Evolutionary conservation across 2,797 vertebrate species (phyloP), one percentile per base, ranked within the genome.

Genomic region (Gallirallus australis): DNA sequence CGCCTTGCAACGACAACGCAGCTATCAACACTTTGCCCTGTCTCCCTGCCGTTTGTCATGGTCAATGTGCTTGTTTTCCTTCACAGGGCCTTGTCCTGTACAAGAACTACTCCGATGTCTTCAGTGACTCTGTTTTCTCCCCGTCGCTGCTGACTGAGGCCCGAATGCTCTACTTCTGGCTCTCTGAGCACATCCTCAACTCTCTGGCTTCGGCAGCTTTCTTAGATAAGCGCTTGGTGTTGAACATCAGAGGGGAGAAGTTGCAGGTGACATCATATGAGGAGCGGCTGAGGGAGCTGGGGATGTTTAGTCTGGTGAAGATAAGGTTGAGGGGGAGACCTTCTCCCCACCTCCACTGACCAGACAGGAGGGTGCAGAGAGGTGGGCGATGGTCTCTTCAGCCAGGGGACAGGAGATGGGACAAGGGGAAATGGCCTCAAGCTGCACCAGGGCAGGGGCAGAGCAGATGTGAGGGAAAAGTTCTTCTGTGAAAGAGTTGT

Each of bases 101-200:
- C 95, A 97, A 98, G 82, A 98, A 98, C 86, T 53, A 27, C 7
- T 96, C 97, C 0, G 91, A 98, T 4, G 59, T 68, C 64, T 96
- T 98, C 92, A 97, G 71, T 2, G 96, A 98, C 45, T 99, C 98
- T 0, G 86, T 93, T 12, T 99, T 98, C 96, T 97, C 97, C 1
- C 98, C 99, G 0, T 87, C 90, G 0, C 98, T 98, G 73, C 97
- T 99, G 97, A 96, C 97, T 0, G 97, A 99, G 69, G 57, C 98
- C 73, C 97, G 85, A 35, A 99, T 99, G 99, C 97, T 99, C 10
- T 99, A 98, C 95, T 99, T 99, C 90, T 99, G 99, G 99, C 47
- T 99, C 73, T 99, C 98, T 0, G 98, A 99, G 53, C 97, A 98
- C 53, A 48, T 98, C 35, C 83, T 99, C 6, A 97, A 97, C 77